Evolutionary conservation across 1,140 invertebrate species (phyloP).

Genomic region (Tenebrio molitor): DNA sequence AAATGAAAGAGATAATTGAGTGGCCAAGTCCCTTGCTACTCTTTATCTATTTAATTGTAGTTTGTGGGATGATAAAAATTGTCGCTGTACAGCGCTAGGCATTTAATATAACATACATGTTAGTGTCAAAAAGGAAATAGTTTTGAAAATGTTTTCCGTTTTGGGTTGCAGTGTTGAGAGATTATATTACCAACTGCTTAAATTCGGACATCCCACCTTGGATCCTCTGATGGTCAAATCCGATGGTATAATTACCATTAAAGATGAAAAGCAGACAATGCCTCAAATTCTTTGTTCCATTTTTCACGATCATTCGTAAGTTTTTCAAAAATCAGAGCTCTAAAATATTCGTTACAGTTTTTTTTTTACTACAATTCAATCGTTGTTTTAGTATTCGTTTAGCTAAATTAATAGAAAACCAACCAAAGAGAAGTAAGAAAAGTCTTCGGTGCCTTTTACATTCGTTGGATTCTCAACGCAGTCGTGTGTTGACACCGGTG

Average conservation of each 20-base stretch:
- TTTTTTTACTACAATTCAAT: too few relatives aligned
- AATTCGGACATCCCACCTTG: constrained; percentile 85
- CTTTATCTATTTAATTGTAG: too few relatives aligned
- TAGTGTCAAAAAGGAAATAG: too few relatives aligned
- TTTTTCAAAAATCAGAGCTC: constrained; percentile 45
- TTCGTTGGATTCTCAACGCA: constrained; percentile 87
- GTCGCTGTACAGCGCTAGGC: too few relatives aligned
- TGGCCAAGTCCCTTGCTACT: too few relatives aligned
- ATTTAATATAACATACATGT: too few relatives aligned
- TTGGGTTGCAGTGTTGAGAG: constrained; percentile 82
- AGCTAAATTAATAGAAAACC: constrained; percentile 83
- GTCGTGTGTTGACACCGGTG: constrained; percentile 76
- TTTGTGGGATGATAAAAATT: too few relatives aligned
- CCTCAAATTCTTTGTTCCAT: constrained; percentile 85
- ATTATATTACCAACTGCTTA: constrained; percentile 85
- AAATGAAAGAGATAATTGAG: too few relatives aligned
- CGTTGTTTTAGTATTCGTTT: constrained; percentile 80
- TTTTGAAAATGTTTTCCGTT: too few relatives aligned
- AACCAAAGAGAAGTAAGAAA: constrained; percentile 84
- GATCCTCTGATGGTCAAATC: constrained; percentile 82
- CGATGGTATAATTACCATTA: constrained; percentile 81
- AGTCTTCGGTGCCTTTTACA: constrained; percentile 88
- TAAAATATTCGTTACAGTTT: too few relatives aligned
- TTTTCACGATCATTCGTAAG: constrained; percentile 88
- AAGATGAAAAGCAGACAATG: constrained; percentile 81